Percentiles rank a stretch among this genome's conserved stretches.
phyloP scores from a whole-genome alignment of 2,888 invertebrate species.

The Trissonchulus sp. region DNA sequence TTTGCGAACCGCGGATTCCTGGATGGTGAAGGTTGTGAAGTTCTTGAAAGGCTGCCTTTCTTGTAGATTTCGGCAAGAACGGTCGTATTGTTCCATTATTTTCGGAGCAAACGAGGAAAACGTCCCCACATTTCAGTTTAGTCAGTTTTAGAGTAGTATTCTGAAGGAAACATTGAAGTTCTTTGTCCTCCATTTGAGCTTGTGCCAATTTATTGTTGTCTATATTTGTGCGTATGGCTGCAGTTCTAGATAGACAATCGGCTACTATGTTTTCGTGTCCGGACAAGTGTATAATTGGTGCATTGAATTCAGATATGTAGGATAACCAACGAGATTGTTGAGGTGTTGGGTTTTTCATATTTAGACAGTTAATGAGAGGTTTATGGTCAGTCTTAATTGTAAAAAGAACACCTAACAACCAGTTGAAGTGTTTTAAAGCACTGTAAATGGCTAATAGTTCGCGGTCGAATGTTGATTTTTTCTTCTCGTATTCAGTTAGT shows the following conservation, averaged over 20 bases:
- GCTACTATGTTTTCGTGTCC: neutral
- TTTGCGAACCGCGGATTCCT: neutral
- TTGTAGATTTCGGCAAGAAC: neutral
- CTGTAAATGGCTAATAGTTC: conserved; percentile 6
- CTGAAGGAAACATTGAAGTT: neutral
- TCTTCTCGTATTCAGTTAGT: neutral
- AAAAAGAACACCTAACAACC: neutral
- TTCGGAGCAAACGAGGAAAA: neutral
- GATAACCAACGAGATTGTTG: neutral
- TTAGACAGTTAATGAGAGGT: neutral
- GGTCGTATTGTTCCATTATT: neutral
- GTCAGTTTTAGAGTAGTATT: neutral
- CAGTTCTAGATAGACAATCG: neutral
- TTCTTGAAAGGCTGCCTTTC: neutral
- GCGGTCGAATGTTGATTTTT: conserved; percentile 1
- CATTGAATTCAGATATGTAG: conserved; percentile 1
- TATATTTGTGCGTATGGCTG: neutral
- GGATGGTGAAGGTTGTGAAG: neutral
- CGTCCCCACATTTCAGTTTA: conserved; percentile 2
- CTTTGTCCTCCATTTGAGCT: neutral
- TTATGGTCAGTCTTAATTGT: conserved; percentile 6
- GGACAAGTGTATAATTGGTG: neutral
- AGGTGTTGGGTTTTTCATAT: conserved; percentile 1
- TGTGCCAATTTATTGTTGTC: neutral
- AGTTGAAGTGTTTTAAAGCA: conserved; percentile 1